Base-by-base conservation (phyloP, 2,797 vertebrate genomes). In the Protosalanx chinensis region DNA sequence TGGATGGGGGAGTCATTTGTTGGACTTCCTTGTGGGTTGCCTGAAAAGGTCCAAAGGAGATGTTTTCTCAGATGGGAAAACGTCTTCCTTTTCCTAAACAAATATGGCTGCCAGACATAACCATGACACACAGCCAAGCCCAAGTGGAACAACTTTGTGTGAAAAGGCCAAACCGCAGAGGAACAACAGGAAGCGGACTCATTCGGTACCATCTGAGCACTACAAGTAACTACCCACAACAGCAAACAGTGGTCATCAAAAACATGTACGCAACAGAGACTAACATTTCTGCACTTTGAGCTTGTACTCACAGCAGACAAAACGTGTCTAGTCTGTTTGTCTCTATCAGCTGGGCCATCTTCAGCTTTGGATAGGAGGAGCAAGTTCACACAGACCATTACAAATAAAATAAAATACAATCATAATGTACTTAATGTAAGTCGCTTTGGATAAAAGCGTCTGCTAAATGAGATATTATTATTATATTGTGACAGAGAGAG, bases 271-370 rank as follows among this genome's bases (percentile, higher is more conserved):
- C 75, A 72, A 78, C 59, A 23, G 18, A 67, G 56, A 71, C 13
- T 3, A 13, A 46, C 7, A 46, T 46, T 46, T 23, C 32, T 71
- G 4, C 33, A 59, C 37, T 33, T 62, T 27, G 60, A 29, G 37
- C 23, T 59, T 20, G 77, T 88, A 91, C 91, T 92, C 85, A 92
- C 90, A 76, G 81, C 77, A 85, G 88, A 88, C 76, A 85, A 72
- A 79, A 76, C 61, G 74, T 53, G 65, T 70, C 74, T 77, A 74
- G 78, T 82, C 80, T 73, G 84, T 74, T 61, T 76, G n/a, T 70
- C 76, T 81, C 32, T 83, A 61, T 81, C 83, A 77, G 72, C 67
- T 67, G 78, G 78, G 67, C 65, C 80, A 69, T 86, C 82, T 81
- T 90, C 83, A 76, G 68, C 84, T 89, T 83, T 66, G 70, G 80